Conservation (phyloP, 2,888 invertebrate species). For the Axea sp. region DNA sequence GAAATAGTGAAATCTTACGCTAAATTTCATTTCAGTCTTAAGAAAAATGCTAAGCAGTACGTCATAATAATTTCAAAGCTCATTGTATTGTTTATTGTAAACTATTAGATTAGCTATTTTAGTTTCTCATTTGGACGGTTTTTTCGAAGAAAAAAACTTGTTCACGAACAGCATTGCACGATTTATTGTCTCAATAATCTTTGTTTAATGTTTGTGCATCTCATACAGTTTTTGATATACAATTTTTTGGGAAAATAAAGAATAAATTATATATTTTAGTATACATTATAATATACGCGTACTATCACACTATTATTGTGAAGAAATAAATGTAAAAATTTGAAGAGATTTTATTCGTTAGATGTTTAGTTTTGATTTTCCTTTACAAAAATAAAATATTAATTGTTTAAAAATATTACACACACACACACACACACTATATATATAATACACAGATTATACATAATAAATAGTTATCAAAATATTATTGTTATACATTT, state of each 20-base stretch:
- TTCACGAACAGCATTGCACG: conserved; percentile 24
- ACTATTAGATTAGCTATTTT: too few species aligned
- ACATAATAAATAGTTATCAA: conserved; percentile 1
- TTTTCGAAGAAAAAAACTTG: too few species aligned
- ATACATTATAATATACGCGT: conserved; percentile 38
- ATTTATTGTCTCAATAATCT: conserved; percentile 19
- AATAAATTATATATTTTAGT: conserved; percentile 38
- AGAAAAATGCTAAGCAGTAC: too few species aligned
- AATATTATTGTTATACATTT: not conserved
- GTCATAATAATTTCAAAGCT: too few species aligned
- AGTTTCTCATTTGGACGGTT: too few species aligned
- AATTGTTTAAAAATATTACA: too few species aligned
- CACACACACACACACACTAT: too few species aligned
- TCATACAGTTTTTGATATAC: too few species aligned
- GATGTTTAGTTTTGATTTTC: conserved; percentile 8
- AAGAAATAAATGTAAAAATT: conserved; percentile 38
- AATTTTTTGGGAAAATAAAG: too few species aligned
- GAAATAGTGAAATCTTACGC: conserved; percentile 32
- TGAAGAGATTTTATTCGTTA: conserved; percentile 20
- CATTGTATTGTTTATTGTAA: too few species aligned
- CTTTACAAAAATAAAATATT: too few species aligned
- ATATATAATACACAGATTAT: conserved; percentile 8
- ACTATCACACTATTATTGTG: conserved; percentile 36
- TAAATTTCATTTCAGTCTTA: not conserved
- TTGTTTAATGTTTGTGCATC: conserved; percentile 25